Evolutionary conservation across 1,140 invertebrate species (phyloP), one percentile per base, ranked within the genome.

Genomic region (Dinothrombium tinctorium): DNA sequence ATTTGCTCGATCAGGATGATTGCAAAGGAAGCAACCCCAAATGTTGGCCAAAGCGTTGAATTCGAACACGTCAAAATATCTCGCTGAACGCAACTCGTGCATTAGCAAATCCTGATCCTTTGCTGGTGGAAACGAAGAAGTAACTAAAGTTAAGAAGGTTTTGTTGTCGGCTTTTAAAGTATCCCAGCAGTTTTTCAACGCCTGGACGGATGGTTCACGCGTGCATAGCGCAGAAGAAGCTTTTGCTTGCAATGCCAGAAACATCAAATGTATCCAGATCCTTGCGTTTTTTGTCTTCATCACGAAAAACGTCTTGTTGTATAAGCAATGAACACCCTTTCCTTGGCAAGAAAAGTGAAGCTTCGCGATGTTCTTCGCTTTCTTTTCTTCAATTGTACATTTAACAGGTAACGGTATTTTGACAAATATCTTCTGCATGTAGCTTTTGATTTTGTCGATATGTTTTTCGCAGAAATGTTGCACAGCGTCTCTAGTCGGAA

Each of bases 401-500:
- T 81, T 80, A 3, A 76, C 76, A 6, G 82, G 81, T 22, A 83
- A 70, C n/a, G 83, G 82, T 50, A 89, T 67, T 50, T 72, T 67
- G 20, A 76, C 63, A 26, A 73, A 78, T 1, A 87, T 69, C 54
- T 79, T 79, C 44, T 77, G 73, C 76, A 89, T 84, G 52, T 83
- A 89, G 6, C 67, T 64, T 56, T 82, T 82, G 33, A 89, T 86
- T 57, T 82, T 86, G 50, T 79, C 72, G 43, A 86, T 62, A 59
- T 89, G 81, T 59, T 87, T 87, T 56, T 87, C 80, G 63, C 81
- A 87, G 59, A 89, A 89, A 58, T 86, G 78, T 54, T 86, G 79
- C 14, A 87, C 76, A 2, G 81, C 81, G 57, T 87, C 83, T 21
- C 76, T 56, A 75, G 80, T 80, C 37, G 72, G 76, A 56, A 76